phyloP scores from a whole-genome alignment of 2,888 invertebrate species.

The Calameuta pallipes region DNA sequence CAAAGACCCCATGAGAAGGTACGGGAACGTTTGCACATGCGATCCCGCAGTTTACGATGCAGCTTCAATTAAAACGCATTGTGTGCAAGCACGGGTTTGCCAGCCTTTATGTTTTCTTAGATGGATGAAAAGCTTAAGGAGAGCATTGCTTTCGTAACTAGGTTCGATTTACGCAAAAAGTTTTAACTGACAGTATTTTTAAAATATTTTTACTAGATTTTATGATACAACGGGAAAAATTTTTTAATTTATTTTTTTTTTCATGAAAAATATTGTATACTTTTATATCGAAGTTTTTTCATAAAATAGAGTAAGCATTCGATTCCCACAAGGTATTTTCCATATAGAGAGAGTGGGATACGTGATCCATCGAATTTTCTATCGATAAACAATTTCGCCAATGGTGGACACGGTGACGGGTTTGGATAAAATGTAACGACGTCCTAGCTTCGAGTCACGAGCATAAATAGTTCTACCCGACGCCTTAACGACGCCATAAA shows the following conservation, averaged over 20 bases:
- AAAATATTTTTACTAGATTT: not conserved
- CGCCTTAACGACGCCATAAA: constrained; percentile 35
- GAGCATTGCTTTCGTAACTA: too few relatives aligned
- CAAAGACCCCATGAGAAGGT: constrained; percentile 1
- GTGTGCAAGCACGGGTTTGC: not conserved
- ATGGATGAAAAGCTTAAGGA: not conserved
- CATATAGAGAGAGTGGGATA: too few relatives aligned
- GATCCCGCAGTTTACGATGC: constrained; percentile 3
- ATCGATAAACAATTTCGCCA: constrained; percentile 21
- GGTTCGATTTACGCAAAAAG: not conserved
- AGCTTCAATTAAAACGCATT: constrained; percentile 1
- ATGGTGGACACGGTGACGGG: constrained; percentile 5
- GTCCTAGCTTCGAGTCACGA: constrained; percentile 13
- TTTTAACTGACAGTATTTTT: not conserved
- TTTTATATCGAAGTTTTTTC: too few relatives aligned
- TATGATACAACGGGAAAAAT: not conserved
- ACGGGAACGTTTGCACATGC: constrained; percentile 1
- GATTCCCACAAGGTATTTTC: too few relatives aligned
- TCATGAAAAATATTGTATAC: not conserved
- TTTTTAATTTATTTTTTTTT: not conserved
- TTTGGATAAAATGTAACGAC: constrained; percentile 22
- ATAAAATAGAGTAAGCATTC: too few relatives aligned
- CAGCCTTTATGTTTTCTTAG: not conserved
- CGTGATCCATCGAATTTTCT: not conserved
- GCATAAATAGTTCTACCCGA: constrained; percentile 29